Percentiles rank a stretch among this genome's conserved stretches.
These are phyloP conservation scores for Pherbina coryleti DNA, from an alignment of 2,888 invertebrate species.

Conservation along the genomic window DNA sequence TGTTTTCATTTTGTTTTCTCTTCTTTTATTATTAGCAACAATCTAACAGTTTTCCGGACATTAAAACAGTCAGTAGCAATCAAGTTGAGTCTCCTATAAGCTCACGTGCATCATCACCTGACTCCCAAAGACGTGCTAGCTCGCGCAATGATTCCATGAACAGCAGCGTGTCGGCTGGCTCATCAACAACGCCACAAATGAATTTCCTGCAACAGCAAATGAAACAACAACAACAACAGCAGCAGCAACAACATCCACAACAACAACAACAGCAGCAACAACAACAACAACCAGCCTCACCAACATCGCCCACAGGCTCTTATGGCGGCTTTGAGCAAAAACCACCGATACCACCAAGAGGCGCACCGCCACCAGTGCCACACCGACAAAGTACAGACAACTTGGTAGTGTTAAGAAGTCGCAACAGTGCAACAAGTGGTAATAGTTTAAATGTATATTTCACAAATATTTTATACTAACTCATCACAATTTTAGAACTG, in stretches of 20 bases:
- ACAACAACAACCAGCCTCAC: constrained; percentile 57
- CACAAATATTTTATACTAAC: neutral
- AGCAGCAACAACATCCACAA: constrained; percentile 54
- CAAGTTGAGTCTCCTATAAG: constrained; percentile 72
- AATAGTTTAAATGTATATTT: constrained; percentile 30
- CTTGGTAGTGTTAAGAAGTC: constrained; percentile 63
- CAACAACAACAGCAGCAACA: constrained; percentile 41
- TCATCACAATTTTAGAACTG: constrained; percentile 51
- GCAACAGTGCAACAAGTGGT: constrained; percentile 64
- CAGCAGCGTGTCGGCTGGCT: constrained; percentile 62
- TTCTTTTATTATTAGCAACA: constrained; percentile 62
- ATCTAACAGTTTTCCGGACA: constrained; percentile 68
- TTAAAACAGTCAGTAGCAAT: constrained; percentile 65
- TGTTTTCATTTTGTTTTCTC: neutral
- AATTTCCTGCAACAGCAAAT: constrained; percentile 72
- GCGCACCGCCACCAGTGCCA: constrained; percentile 74
- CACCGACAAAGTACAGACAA: constrained; percentile 68
- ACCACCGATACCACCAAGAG: constrained; percentile 74
- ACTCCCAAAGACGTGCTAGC: constrained; percentile 69
- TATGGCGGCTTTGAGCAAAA: constrained; percentile 69
- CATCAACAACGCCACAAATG: constrained; percentile 71
- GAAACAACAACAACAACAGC: constrained; percentile 64
- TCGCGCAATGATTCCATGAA: constrained; percentile 64
- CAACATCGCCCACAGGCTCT: constrained; percentile 61
- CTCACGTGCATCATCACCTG: constrained; percentile 73